A percentile compares a stretch with the other conserved stretches of the same genome.
These are phyloP conservation scores for Aulostomus chinensis DNA, from an alignment of 2,797 vertebrate genomes.

Conservation along the genomic window DNA sequence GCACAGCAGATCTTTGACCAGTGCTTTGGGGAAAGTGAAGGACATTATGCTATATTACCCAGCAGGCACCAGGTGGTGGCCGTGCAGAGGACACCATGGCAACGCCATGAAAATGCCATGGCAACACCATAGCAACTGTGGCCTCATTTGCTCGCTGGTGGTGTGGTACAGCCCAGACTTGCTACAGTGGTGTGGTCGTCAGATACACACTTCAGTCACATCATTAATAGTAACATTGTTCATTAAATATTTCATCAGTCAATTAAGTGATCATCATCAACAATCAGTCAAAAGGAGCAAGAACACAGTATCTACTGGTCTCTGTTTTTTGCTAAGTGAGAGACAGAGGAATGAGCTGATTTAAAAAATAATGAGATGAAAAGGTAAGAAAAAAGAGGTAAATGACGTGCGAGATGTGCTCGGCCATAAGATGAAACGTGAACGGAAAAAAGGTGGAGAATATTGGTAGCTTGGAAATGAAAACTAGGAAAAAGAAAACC, in stretches of 20 bases:
- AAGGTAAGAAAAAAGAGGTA: slow-evolving; percentile 36
- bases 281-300: slow-evolving; percentile 86
- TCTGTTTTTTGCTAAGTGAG: slow-evolving; percentile 89
- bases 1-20: slow-evolving; percentile 59
- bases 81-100: slow-evolving; percentile 76
- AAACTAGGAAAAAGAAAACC: slow-evolving; percentile 22
- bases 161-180: slow-evolving; percentile 82
- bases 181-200: slow-evolving; percentile 84
- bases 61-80: slow-evolving; percentile 78
- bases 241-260: slow-evolving; percentile 76
- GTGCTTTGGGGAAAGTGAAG: slow-evolving; percentile 61
- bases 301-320: slow-evolving; percentile 90
- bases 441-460: slow-evolving; percentile 29
- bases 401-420: slow-evolving; percentile 44
- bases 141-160: slow-evolving; percentile 74
- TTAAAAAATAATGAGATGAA: slow-evolving; percentile 46
- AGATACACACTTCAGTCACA: slow-evolving; percentile 83
- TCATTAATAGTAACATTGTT: slow-evolving; percentile 76
- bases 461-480: slow-evolving; percentile 34
- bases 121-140: slow-evolving; percentile 78
- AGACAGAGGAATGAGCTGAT: slow-evolving; percentile 70
- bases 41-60: slow-evolving; percentile 78
- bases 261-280: slow-evolving; percentile 82
- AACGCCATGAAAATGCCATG: slow-evolving; percentile 74
- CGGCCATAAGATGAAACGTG: slow-evolving; percentile 25